phyloP scores from a whole-genome alignment of 1,140 invertebrate species.

The Leptopilina clavipes region DNA sequence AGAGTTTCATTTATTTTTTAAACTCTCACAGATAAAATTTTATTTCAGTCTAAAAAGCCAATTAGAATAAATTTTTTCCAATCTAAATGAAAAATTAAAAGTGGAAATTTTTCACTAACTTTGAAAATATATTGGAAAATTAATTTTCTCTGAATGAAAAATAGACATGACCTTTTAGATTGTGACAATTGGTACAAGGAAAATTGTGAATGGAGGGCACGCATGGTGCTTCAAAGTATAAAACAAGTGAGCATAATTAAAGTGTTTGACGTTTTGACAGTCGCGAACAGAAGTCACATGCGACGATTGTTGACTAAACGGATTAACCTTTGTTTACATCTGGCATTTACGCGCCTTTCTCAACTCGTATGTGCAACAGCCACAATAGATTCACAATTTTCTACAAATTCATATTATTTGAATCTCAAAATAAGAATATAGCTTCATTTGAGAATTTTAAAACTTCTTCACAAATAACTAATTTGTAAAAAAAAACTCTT shows the following conservation, averaged over 20 bases:
- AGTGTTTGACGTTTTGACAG: constrained; percentile 55
- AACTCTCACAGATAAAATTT: too few species aligned
- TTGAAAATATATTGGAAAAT: background rate
- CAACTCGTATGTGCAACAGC: constrained; percentile 14
- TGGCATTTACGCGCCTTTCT: constrained; percentile 47
- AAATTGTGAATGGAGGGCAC: constrained; percentile 27
- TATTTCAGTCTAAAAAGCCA: too few species aligned
- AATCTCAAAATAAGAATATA: background rate
- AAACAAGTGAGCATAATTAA: constrained; percentile 54
- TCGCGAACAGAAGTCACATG: constrained; percentile 60
- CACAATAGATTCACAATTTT: constrained; percentile 2
- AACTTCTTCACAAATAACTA: too few species aligned
- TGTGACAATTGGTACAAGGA: constrained; percentile 24
- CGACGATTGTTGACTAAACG: constrained; percentile 44
- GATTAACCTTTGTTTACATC: constrained; percentile 55
- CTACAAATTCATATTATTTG: background rate
- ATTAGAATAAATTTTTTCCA: too few species aligned
- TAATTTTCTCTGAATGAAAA: constrained; percentile 7
- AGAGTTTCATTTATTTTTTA: too few species aligned
- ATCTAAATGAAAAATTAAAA: too few species aligned
- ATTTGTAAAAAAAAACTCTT: too few species aligned
- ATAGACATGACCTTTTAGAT: constrained; percentile 11
- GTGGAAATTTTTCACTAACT: background rate
- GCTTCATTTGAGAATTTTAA: background rate
- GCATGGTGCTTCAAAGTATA: constrained; percentile 46